These are phyloP conservation scores for Crambe crambe DNA, from an alignment of 37 sponge, comb jelly and placozoan species.

Conservation along the genomic window DNA sequence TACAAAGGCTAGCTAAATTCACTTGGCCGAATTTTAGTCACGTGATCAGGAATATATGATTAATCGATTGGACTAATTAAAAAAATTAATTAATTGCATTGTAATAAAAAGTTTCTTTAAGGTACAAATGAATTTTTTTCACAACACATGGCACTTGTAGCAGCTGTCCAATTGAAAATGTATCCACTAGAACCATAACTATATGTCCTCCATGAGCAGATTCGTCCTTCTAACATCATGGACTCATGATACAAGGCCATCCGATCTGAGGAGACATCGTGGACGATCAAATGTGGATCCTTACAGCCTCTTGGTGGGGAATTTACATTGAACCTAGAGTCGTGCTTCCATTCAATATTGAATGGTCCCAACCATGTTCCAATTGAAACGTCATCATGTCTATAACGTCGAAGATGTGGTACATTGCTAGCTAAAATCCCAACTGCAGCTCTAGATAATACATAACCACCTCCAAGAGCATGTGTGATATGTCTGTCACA, in stretches of 20 bases:
- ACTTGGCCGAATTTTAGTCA: too few species aligned
- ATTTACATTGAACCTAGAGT: slow-evolving; percentile 47
- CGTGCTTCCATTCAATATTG: slow-evolving; percentile 29
- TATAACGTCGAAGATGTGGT: slow-evolving; percentile 15
- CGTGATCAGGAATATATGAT: too few species aligned
- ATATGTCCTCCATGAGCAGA: slow-evolving; percentile 11
- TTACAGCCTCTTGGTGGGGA: slow-evolving; percentile 33
- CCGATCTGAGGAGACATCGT: slow-evolving; percentile 9
- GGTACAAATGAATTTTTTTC: not conserved
- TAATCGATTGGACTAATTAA: too few species aligned
- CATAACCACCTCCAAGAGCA: slow-evolving; percentile 58
- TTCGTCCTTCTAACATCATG: not conserved
- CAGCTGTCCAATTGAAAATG: slow-evolving; percentile 47
- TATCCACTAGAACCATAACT: slow-evolving; percentile 15
- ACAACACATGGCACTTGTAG: not conserved
- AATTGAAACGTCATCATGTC: slow-evolving; percentile 57
- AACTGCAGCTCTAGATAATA: slow-evolving; percentile 33
- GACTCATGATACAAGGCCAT: slow-evolving; percentile 14
- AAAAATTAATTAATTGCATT: too few species aligned
- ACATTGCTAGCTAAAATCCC: slow-evolving; percentile 22
- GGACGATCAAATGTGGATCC: slow-evolving; percentile 29
- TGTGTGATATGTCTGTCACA: slow-evolving; percentile 60
- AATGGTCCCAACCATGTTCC: slow-evolving; percentile 66
- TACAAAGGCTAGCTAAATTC: too few species aligned
- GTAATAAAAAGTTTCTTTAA: too few species aligned